Base-by-base conservation (phyloP, 2,113 vertebrate species). In the Cebidichthys violaceus region DNA sequence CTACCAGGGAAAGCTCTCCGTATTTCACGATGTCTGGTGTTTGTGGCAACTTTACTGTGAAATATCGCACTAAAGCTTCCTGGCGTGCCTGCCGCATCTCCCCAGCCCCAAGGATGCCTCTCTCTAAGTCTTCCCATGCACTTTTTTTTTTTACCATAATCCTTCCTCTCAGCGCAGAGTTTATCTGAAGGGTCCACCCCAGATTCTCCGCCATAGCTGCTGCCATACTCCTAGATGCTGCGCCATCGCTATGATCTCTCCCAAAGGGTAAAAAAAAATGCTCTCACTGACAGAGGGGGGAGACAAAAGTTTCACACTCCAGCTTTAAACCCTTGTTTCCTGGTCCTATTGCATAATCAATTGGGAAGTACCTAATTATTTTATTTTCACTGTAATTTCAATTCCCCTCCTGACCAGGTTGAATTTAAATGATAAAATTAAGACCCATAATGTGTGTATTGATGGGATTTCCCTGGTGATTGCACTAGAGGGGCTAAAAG, bases 401-500 rank as follows among this genome's bases (percentile, higher is more conserved):
- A 91, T 88, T 75, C 78, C 83, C 73, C 41, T 79, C 59, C 73
- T 84, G 77, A 83, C 61, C 77, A 65, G 61, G 66, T 87, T 83
- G 90, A 86, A 91, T 92, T 91, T 89, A 90, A 92, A 92, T 87
- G 77, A 81, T 75, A 86, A 87, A 89, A 92, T 92, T 85, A 92
- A 91, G 88, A 87, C 75, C 77, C 82, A 83, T 89, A 87, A 91
- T 83, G 80, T 85, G 76, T 72, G 75, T 90, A 92, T 90, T 87
- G 90, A 92, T 88, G 87, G 65, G 82, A 83, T 88, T 84, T 90
- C 79, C 73, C 70, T 81, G 78, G 89, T 92, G 92, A 94, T 92
- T 93, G 89, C 88, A 87, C 77, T 37, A 62, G 75, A 79, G 86
- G 69, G 83, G 83, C 89, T 93, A 86, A 90, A 90, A 78, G 79